phyloP scores from a whole-genome alignment of 2,113 vertebrate genomes.

The Struthio camelus region DNA sequence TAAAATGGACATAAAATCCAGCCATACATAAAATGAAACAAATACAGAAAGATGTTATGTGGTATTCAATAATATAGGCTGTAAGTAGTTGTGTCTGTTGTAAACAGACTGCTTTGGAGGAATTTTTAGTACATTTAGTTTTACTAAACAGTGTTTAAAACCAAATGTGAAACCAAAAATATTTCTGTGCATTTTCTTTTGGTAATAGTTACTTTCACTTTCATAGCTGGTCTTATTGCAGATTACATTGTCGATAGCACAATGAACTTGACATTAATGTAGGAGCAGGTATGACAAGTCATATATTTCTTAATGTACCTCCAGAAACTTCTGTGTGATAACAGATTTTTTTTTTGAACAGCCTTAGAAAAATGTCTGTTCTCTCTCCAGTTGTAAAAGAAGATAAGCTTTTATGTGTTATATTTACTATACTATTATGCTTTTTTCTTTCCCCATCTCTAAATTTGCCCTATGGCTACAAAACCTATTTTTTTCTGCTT shows the following conservation, averaged over 20 bases:
- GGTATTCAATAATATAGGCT: not conserved
- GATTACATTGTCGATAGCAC: not conserved
- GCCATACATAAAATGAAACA: not conserved
- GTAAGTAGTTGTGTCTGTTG: not conserved
- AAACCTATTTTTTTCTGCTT: not conserved
- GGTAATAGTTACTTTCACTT: not conserved
- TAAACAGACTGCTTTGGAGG: not conserved
- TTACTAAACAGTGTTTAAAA: not conserved
- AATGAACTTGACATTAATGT: not conserved
- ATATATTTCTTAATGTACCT: not conserved
- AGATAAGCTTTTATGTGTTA: not conserved
- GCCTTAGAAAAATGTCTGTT: not conserved
- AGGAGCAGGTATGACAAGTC: not conserved
- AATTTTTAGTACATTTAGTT: not conserved
- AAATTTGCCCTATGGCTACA: not conserved
- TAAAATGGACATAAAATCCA: not conserved
- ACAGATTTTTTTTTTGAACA: not conserved
- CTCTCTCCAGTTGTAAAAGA: not conserved
- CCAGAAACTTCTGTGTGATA: not conserved
- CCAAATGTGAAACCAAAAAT: not conserved
- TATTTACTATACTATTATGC: not conserved
- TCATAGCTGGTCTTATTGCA: not conserved
- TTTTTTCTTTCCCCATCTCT: not conserved
- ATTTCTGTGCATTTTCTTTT: not conserved
- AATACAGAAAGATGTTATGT: not conserved